These are phyloP conservation scores for Megaceryle alcyon DNA, from an alignment of 2,797 vertebrate genomes.

Conservation along the genomic window DNA sequence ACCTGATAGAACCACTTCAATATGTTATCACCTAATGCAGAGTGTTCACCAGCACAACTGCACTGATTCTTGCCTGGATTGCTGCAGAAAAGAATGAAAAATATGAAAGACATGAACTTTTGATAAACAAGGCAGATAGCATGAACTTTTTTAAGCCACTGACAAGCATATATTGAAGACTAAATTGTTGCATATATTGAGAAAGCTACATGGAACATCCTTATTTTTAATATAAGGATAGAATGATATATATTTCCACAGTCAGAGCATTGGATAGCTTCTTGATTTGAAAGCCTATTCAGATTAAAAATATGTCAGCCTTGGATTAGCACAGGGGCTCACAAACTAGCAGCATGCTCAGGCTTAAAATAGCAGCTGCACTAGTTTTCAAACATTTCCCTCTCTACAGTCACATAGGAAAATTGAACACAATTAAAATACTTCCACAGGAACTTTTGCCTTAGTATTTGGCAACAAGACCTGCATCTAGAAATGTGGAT, in stretches of 20 bases:
- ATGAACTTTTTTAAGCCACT: neutral
- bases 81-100: slow-evolving; percentile 41
- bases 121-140: neutral
- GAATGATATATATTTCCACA: neutral
- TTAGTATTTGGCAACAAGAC: neutral
- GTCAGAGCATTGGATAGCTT: neutral
- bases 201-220: neutral
- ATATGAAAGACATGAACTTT: neutral
- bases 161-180: neutral
- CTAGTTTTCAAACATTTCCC: neutral
- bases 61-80: neutral
- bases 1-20: slow-evolving; percentile 76
- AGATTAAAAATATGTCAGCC: neutral
- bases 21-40: slow-evolving; percentile 11
- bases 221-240: neutral
- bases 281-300: neutral
- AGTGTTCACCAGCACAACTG: slow-evolving; percentile 6
- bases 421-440: neutral
- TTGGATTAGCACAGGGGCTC: neutral
- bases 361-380: neutral
- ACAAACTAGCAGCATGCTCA: neutral
- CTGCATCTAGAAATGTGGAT: neutral
- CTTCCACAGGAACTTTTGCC: neutral
- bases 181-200: neutral
- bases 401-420: neutral